These are phyloP conservation scores for Lochmaea crataegi DNA, from an alignment of 2,888 invertebrate species.

Conservation along the genomic window DNA sequence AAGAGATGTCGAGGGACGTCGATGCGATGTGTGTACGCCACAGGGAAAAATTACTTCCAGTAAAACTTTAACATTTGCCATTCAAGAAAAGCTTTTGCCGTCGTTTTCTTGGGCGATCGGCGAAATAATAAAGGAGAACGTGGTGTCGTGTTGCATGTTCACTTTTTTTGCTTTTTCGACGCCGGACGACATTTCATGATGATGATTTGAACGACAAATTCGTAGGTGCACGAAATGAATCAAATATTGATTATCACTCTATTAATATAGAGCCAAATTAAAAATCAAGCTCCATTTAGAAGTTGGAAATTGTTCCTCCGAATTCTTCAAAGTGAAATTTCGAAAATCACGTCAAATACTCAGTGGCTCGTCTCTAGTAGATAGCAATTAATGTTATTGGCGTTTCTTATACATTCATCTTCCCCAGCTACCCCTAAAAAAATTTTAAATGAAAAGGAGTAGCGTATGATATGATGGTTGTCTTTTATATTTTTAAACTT, in stretches of 20 bases:
- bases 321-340: too few relatives aligned
- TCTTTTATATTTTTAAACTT: too few relatives aligned
- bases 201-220: background rate
- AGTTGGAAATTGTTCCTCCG: too few relatives aligned
- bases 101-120: slow-evolving; percentile 28
- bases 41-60: slow-evolving; percentile 61
- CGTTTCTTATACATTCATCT: too few relatives aligned
- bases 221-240: background rate
- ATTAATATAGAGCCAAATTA: background rate
- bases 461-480: too few relatives aligned
- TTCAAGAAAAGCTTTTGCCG: slow-evolving; percentile 45
- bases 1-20: slow-evolving; percentile 52
- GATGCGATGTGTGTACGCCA: slow-evolving; percentile 49
- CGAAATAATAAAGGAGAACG: slow-evolving; percentile 27
- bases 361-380: too few relatives aligned
- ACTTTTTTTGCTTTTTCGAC: slow-evolving; percentile 10
- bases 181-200: slow-evolving; percentile 17
- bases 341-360: too few relatives aligned
- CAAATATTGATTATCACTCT: too few relatives aligned
- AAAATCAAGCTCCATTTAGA: too few relatives aligned
- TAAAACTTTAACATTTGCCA: slow-evolving; percentile 60
- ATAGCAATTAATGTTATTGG: too few relatives aligned
- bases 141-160: background rate
- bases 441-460: too few relatives aligned
- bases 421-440: too few relatives aligned